phyloP scores from a whole-genome alignment of 2,888 invertebrate genomes.

The Parnassius orleans region DNA sequence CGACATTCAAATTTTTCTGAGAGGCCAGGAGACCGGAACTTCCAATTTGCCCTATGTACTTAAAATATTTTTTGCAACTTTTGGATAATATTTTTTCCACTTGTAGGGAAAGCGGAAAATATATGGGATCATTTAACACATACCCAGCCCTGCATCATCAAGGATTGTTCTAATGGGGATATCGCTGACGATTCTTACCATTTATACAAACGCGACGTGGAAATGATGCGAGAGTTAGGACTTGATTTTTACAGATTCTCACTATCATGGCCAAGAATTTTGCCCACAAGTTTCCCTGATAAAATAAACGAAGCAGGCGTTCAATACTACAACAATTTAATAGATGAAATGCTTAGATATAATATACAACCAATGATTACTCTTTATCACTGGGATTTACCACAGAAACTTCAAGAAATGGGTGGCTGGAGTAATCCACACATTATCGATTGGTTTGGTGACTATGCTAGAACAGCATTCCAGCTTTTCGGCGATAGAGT shows the following conservation, averaged over 20 bases:
- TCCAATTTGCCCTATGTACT: neutral
- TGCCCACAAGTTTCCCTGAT: conserved; percentile 76
- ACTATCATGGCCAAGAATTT: conserved; percentile 81
- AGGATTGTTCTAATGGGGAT: conserved; percentile 78
- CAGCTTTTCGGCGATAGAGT: no score
- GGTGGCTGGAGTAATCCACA: no score
- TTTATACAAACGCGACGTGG: conserved; percentile 76
- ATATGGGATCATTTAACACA: conserved; percentile 83
- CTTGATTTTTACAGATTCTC: conserved; percentile 76
- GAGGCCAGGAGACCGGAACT: no score
- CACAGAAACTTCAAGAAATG: conserved; percentile 37
- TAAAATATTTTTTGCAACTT: neutral
- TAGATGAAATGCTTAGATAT: conserved; percentile 77
- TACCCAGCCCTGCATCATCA: conserved; percentile 61
- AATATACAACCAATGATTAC: conserved; percentile 82
- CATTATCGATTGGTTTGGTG: no score
- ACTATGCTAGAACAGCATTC: no score
- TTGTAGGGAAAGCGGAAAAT: conserved; percentile 71
- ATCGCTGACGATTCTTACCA: conserved; percentile 81
- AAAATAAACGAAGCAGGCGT: conserved; percentile 77
- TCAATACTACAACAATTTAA: conserved; percentile 82
- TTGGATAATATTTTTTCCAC: neutral
- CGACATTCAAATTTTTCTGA: no score
- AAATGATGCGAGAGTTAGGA: conserved; percentile 59
- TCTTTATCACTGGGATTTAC: conserved; percentile 69